Evolutionary conservation across 2,113 vertebrate genomes (phyloP), one percentile per base, ranked within the genome.

Genomic region (Sardina pilchardus): DNA sequence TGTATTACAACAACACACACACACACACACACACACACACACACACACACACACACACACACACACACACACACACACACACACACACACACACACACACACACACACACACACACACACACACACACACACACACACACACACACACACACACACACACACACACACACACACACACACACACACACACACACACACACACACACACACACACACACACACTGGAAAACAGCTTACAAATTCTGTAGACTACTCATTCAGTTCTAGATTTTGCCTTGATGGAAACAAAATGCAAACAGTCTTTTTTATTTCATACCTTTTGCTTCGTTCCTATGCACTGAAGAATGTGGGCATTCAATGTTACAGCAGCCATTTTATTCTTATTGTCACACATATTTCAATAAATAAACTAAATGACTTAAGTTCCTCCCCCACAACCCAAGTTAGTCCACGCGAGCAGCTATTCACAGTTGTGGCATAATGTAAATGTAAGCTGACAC

Each of bases 401-500:
- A 34, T 78, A 34, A 78, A 78, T 78, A 78, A 34, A 0, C 63
- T 34, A 71, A 71, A 71, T 67, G 21, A 67, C 26, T 26, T 26
- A 67, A 63, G 26, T 30, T 4, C 14, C 10, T 12, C 26, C 63
- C 63, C 9, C 63, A 21, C 53, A 75, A 12, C 75, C 36, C 78
- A 30, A 78, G 16, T 36, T 45, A 83, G 86, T 81, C 84, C 83
- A 82, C 85, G 87, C 44, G 82, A 59, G 63, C 59, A 87, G 85
- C 82, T 36, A 63, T 81, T 84, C 87, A 81, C 71, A 87, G 86
- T 85, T 10, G 12, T 67, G 84, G 81, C 85, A 89, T 90, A 88
- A 82, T 91, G 75, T 88, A 86, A 92, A 93, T 89, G 88, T 83
- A 88, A 90, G 85, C 84, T 88, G 50, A 89, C 88, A 91, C 34